These are phyloP conservation scores for Sesia bembeciformis DNA, from an alignment of 2,888 invertebrate genomes.

Conservation along the genomic window DNA sequence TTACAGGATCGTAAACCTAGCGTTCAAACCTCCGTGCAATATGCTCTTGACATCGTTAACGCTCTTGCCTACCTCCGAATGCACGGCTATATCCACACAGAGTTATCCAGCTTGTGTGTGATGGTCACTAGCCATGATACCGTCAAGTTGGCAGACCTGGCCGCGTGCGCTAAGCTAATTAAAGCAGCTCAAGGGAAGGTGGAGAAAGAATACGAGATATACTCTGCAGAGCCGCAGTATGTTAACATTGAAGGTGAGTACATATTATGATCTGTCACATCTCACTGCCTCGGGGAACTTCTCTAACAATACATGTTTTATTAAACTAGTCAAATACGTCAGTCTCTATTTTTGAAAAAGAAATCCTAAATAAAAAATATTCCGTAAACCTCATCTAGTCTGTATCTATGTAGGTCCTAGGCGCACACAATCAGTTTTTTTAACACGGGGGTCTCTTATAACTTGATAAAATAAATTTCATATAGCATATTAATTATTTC, in stretches of 20 bases:
- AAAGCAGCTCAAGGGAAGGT: slow-evolving; percentile 12
- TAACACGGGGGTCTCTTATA: too few relatives aligned
- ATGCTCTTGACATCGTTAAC: slow-evolving; percentile 55
- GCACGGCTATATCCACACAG: slow-evolving; percentile 64
- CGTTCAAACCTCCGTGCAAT: slow-evolving; percentile 52
- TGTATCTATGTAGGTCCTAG: too few relatives aligned
- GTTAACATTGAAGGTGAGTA: slow-evolving; percentile 55
- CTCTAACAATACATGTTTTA: too few relatives aligned
- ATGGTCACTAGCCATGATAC: slow-evolving; percentile 53
- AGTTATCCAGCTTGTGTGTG: slow-evolving; percentile 50
- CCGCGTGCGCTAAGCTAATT: slow-evolving; percentile 34
- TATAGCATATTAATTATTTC: too few relatives aligned
- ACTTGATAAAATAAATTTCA: too few relatives aligned
- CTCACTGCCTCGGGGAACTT: too few relatives aligned
- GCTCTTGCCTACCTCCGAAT: slow-evolving; percentile 62
- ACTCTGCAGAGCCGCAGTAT: slow-evolving; percentile 57
- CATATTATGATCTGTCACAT: too few relatives aligned
- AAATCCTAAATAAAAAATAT: too few relatives aligned
- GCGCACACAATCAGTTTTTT: too few relatives aligned
- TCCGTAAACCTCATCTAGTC: too few relatives aligned
- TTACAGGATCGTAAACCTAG: slow-evolving; percentile 51
- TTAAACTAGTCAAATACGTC: too few relatives aligned
- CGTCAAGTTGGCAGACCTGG: slow-evolving; percentile 60
- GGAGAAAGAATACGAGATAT: slow-evolving; percentile 33
- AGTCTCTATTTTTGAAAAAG: too few relatives aligned